A percentile compares a stretch with the other conserved stretches of the same genome.
Conservation (phyloP, 1,140 invertebrate species). For the Bombus superbus region DNA sequence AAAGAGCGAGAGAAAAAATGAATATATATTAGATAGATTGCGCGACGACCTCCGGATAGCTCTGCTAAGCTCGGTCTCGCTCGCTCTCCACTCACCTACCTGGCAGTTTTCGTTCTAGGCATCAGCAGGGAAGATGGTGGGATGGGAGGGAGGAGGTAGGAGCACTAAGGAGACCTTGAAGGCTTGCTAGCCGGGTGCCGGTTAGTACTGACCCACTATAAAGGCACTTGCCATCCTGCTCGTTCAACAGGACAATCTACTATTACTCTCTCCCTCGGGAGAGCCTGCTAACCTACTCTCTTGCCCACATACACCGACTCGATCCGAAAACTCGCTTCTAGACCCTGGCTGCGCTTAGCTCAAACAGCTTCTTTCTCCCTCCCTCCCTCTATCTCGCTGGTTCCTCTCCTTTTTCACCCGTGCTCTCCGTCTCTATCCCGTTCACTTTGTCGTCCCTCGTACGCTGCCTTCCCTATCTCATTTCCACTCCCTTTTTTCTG, state of each 20-base stretch:
- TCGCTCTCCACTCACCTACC: constrained; percentile 71
- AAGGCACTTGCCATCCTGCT: constrained; percentile 81
- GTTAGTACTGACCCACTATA: constrained; percentile 83
- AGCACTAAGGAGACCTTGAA: constrained; percentile 75
- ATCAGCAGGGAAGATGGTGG: constrained; percentile 62
- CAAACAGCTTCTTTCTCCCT: constrained; percentile 47
- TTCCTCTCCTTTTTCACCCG: constrained; percentile 43
- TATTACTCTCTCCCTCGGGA: constrained; percentile 74
- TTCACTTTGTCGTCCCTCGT: constrained; percentile 59
- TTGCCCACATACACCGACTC: constrained; percentile 76
- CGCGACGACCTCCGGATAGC: constrained; percentile 59
- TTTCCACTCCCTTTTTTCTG: constrained; percentile 56
- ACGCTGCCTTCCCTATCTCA: constrained; percentile 64
- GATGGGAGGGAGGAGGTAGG: constrained; percentile 51
- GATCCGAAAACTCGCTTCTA: constrained; percentile 70
- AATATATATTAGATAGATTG: constrained; percentile 73
- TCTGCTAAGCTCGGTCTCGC: constrained; percentile 51
- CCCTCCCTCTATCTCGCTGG: constrained; percentile 14
- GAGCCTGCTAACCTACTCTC: constrained; percentile 82
- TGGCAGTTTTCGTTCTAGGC: constrained; percentile 71
- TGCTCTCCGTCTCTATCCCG: constrained; percentile 15
- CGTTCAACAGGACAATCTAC: constrained; percentile 70
- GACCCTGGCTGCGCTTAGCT: constrained; percentile 63
- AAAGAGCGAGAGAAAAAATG: constrained; percentile 61
- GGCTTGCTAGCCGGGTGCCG: constrained; percentile 76